phyloP scores from a whole-genome alignment of 2,113 vertebrate species.

The Proteles cristata region DNA sequence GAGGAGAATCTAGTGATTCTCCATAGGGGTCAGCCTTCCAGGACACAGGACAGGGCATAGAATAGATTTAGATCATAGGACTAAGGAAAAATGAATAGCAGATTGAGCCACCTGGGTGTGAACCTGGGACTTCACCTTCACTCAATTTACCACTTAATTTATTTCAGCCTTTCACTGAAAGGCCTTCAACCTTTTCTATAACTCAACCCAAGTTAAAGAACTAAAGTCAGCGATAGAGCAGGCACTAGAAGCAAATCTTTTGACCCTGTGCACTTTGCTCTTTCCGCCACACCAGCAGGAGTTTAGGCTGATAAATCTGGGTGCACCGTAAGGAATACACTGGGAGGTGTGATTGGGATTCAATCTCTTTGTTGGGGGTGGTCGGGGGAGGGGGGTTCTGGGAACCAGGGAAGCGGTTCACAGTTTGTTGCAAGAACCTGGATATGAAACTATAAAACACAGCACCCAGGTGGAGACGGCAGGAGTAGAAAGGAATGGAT shows the following conservation, averaged over 20 bases:
- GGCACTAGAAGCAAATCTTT: neutral
- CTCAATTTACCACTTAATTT: neutral
- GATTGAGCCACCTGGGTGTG: neutral
- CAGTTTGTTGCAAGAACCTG: neutral
- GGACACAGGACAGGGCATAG: neutral
- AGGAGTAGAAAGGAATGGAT: neutral
- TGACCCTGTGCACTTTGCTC: fast-evolving
- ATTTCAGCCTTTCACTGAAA: neutral
- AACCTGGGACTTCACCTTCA: neutral
- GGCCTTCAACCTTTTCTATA: neutral
- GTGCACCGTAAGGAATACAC: neutral
- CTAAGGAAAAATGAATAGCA: neutral
- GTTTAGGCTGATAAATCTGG: neutral
- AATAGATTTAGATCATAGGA: neutral
- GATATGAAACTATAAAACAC: neutral
- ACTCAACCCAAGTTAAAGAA: neutral
- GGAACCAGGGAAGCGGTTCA: neutral
- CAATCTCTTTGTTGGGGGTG: neutral
- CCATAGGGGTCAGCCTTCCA: neutral
- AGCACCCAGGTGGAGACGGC: neutral
- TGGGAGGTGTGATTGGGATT: neutral
- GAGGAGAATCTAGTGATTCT: neutral
- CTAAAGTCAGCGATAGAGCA: neutral
- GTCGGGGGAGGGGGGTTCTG: neutral
- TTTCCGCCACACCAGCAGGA: neutral